phyloP scores from a whole-genome alignment of 1,140 invertebrate genomes.

The Pseudobourletiella spinata region DNA sequence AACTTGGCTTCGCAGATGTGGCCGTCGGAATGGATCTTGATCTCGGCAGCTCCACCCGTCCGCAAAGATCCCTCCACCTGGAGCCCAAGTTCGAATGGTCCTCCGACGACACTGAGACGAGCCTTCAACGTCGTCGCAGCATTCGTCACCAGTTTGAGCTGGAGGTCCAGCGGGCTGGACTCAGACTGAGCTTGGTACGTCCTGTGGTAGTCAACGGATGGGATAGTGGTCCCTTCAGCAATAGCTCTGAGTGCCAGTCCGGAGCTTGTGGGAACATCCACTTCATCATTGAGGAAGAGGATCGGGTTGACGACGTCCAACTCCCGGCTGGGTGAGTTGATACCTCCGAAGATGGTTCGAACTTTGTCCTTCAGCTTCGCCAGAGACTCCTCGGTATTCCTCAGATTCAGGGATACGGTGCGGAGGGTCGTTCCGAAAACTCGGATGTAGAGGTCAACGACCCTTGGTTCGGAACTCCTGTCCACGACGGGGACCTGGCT shows the following conservation, averaged over 20 bases:
- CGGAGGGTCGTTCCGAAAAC: slow-evolving; percentile 24
- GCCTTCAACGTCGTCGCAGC: slow-evolving; percentile 60
- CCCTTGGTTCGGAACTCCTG: background rate
- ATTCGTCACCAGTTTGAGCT: slow-evolving; percentile 59
- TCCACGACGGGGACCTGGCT: background rate
- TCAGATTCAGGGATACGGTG: slow-evolving; percentile 25
- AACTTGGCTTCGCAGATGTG: slow-evolving; percentile 61
- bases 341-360: slow-evolving; percentile 25
- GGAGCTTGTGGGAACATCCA: slow-evolving; percentile 66
- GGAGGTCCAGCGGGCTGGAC: slow-evolving; percentile 44
- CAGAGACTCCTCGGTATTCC: slow-evolving; percentile 38
- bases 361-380: background rate
- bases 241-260: slow-evolving; percentile 66
- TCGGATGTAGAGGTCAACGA: slow-evolving; percentile 35
- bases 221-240: slow-evolving; percentile 58
- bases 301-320: slow-evolving; percentile 39
- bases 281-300: slow-evolving; percentile 64
- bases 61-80: slow-evolving; percentile 62
- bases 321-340: background rate
- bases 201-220: slow-evolving; percentile 57
- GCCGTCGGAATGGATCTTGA: slow-evolving; percentile 53
- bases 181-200: slow-evolving; percentile 54
- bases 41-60: slow-evolving; percentile 62
- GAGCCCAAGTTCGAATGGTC: slow-evolving; percentile 61
- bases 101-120: slow-evolving; percentile 61